A percentile compares a stretch with the other conserved stretches of the same genome.
These are phyloP conservation scores for Apodemus sylvaticus DNA, from an alignment of 2,113 vertebrate genomes.

Conservation along the genomic window DNA sequence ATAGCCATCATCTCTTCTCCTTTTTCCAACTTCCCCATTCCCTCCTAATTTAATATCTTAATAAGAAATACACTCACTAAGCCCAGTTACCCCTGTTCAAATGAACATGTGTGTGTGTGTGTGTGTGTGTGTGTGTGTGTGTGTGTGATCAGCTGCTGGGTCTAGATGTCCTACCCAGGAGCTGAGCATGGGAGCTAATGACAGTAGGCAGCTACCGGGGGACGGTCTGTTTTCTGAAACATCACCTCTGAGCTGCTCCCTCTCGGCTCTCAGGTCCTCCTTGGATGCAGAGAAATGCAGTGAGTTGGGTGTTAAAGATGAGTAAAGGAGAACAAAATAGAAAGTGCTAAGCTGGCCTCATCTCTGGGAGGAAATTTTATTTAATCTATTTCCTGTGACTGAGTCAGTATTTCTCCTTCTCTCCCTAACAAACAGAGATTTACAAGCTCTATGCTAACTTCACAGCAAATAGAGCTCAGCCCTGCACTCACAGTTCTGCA, in stretches of 20 bases:
- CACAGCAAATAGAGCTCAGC: not conserved
- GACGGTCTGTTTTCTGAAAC: not conserved
- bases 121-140: not conserved
- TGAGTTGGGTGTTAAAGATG: not conserved
- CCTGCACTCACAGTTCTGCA: not conserved
- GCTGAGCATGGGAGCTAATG: not conserved
- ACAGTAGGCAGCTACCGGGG: not conserved
- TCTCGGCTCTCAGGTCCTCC: not conserved
- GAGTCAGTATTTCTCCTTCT: not conserved
- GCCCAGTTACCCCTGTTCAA: not conserved
- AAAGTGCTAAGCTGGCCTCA: not conserved
- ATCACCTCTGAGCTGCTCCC: not conserved
- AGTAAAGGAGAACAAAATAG: not conserved
- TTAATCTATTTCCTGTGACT: not conserved
- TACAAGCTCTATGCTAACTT: not conserved
- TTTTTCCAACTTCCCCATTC: too few relatives aligned
- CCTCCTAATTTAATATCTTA: not conserved
- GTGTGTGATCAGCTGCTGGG: not conserved
- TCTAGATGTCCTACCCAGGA: not conserved
- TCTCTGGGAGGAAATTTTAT: not conserved
- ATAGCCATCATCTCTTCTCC: too few relatives aligned
- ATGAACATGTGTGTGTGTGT: not conserved
- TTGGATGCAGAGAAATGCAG: not conserved
- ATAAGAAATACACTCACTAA: not conserved
- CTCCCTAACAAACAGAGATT: not conserved